Conservation (phyloP, 1,140 invertebrate species). For the Streblospio benedicti region DNA sequence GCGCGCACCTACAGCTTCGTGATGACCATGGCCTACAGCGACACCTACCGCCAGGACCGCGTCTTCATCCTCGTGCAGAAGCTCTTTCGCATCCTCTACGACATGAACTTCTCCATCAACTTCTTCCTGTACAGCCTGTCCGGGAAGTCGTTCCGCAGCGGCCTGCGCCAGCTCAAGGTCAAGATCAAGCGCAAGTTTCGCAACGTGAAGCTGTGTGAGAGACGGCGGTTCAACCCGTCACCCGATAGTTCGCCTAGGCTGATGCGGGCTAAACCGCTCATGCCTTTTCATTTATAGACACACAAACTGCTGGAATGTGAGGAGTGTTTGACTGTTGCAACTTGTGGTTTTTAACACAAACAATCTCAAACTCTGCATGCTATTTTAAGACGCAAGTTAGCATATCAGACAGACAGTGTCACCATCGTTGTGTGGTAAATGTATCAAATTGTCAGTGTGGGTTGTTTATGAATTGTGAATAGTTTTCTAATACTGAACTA, state of each 20-base stretch:
- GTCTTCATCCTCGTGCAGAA: constrained; percentile 25
- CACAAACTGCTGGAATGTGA: too few relatives aligned
- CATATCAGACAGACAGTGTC: too few relatives aligned
- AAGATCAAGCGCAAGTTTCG: not conserved
- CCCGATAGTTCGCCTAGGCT: not conserved
- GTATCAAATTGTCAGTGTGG: too few relatives aligned
- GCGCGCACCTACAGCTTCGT: constrained; percentile 39
- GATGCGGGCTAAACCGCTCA: not conserved
- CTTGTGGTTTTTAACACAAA: too few relatives aligned
- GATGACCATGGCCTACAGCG: constrained; percentile 12
- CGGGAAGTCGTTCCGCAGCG: constrained; percentile 25
- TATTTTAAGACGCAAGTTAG: too few relatives aligned
- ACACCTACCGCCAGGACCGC: constrained; percentile 5
- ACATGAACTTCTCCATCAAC: constrained; percentile 77
- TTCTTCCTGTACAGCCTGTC: constrained; percentile 65
- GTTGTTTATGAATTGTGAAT: too few relatives aligned
- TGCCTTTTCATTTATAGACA: not conserved
- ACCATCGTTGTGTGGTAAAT: too few relatives aligned
- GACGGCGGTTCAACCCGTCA: not conserved
- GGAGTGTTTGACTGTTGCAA: too few relatives aligned
- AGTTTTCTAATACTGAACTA: too few relatives aligned
- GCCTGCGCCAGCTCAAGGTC: not conserved
- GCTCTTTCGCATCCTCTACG: constrained; percentile 50
- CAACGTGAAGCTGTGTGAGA: not conserved
- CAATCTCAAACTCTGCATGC: too few relatives aligned